Evolutionary conservation across 1,140 invertebrate species (phyloP).

Genomic region (Leptinotarsa defecta): DNA sequence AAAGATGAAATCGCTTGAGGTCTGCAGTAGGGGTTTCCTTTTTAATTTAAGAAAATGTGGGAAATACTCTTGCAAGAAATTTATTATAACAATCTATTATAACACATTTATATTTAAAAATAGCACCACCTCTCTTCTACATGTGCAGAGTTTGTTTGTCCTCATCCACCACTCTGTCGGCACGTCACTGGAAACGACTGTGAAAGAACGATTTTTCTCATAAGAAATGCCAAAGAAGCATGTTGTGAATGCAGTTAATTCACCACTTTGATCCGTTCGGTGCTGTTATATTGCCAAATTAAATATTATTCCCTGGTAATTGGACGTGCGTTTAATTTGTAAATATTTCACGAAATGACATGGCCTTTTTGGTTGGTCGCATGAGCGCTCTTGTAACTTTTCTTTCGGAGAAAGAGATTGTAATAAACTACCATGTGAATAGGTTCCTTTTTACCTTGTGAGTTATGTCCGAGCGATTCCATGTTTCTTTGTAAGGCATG

Average conservation of each 20-base stretch:
- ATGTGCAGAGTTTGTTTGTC: too few relatives aligned
- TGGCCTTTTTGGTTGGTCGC: neutral
- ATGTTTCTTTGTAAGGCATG: too few relatives aligned
- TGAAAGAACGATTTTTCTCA: neutral
- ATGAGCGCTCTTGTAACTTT: neutral
- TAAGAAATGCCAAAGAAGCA: conserved; percentile 1
- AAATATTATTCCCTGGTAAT: conserved; percentile 1
- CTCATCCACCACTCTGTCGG: neutral
- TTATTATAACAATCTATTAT: too few relatives aligned
- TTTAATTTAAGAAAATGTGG: too few relatives aligned
- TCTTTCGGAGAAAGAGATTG: neutral
- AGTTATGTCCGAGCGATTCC: neutral
- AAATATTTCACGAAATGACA: neutral
- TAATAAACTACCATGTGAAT: neutral
- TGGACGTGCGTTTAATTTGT: conserved; percentile 8
- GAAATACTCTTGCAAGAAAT: too few relatives aligned
- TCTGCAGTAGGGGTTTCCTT: too few relatives aligned
- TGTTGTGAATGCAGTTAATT: neutral
- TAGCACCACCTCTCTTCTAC: too few relatives aligned
- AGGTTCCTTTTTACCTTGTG: neutral
- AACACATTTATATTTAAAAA: too few relatives aligned
- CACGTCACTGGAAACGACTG: neutral
- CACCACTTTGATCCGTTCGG: neutral
- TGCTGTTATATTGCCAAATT: neutral
- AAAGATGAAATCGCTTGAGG: too few relatives aligned